Evolutionary conservation across 2,888 invertebrate genomes (phyloP).

Genomic region (Taenaris catops): DNA sequence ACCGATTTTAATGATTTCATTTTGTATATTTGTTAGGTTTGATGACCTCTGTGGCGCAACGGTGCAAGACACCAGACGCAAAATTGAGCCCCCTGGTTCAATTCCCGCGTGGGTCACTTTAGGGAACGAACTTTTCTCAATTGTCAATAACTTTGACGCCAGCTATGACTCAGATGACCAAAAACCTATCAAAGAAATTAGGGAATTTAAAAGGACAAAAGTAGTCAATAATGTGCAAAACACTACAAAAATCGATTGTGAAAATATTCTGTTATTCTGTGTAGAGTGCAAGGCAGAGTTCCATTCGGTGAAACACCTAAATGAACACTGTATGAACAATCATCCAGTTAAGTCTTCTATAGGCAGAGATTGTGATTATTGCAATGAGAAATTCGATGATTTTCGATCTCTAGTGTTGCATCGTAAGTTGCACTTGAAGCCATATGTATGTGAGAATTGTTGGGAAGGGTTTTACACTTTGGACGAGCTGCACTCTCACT

Average conservation of each 20-base stretch:
- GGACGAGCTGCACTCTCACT: constrained; percentile 44
- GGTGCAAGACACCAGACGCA: too few relatives aligned
- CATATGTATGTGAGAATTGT: constrained; percentile 63
- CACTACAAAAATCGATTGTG: constrained; percentile 27
- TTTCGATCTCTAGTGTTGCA: constrained; percentile 61
- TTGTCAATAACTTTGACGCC: constrained; percentile 41
- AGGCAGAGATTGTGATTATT: constrained; percentile 67
- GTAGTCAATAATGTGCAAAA: constrained; percentile 28
- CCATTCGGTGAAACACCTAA: constrained; percentile 40
- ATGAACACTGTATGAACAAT: constrained; percentile 50
- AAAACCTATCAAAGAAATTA: constrained; percentile 26
- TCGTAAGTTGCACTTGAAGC: constrained; percentile 61
- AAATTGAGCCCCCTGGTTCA: too few relatives aligned
- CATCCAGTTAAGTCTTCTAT: constrained; percentile 49
- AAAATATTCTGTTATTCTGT: constrained; percentile 45
- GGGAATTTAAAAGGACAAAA: constrained; percentile 27
- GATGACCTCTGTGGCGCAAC: too few relatives aligned
- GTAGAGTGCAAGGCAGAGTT: constrained; percentile 65
- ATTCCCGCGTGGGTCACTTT: too few relatives aligned
- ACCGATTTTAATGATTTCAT: too few relatives aligned
- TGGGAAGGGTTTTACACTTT: constrained; percentile 61
- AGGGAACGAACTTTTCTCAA: too few relatives aligned
- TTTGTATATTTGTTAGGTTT: too few relatives aligned
- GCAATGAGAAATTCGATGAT: constrained; percentile 68
- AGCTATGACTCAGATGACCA: constrained; percentile 45